phyloP scores from a whole-genome alignment of 2,113 vertebrate species.

The Dipodomys spectabilis region DNA sequence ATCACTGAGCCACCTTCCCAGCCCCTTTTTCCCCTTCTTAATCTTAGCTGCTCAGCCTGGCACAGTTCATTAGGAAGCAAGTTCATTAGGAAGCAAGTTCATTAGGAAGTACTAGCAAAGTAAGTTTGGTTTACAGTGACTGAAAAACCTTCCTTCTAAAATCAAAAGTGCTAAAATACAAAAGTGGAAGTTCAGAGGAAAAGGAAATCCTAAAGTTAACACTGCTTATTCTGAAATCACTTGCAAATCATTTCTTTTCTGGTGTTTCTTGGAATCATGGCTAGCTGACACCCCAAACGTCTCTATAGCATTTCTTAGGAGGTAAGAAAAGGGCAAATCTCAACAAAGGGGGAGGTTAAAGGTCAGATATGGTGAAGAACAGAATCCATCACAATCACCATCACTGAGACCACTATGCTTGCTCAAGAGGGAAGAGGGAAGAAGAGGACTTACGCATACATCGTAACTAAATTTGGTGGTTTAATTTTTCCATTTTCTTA shows the following conservation, averaged over 20 bases:
- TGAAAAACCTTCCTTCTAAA: not conserved
- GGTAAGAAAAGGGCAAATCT: not conserved
- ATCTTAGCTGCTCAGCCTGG: not conserved
- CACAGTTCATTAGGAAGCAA: not conserved
- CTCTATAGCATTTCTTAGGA: not conserved
- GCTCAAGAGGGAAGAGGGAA: not conserved
- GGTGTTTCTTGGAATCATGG: not conserved
- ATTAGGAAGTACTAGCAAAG: not conserved
- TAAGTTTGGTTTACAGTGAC: not conserved
- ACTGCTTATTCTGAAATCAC: constrained; percentile 11
- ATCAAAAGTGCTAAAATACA: not conserved
- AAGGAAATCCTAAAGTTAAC: constrained; percentile 9
- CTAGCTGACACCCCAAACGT: not conserved
- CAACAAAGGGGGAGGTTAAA: not conserved
- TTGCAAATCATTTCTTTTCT: constrained; percentile 18
- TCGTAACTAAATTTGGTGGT: not conserved
- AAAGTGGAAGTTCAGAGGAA: constrained; percentile 3
- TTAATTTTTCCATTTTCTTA: constrained; percentile 2
- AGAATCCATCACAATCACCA: not conserved
- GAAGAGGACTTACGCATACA: not conserved
- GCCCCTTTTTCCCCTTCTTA: not conserved
- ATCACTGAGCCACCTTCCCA: too few species aligned
- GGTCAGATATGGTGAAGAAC: not conserved
- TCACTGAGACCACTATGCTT: not conserved
- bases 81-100: not conserved